These are phyloP conservation scores for Montipora cactus DNA, from an alignment of 64 coral and sea anemone genomes.

Conservation along the genomic window DNA sequence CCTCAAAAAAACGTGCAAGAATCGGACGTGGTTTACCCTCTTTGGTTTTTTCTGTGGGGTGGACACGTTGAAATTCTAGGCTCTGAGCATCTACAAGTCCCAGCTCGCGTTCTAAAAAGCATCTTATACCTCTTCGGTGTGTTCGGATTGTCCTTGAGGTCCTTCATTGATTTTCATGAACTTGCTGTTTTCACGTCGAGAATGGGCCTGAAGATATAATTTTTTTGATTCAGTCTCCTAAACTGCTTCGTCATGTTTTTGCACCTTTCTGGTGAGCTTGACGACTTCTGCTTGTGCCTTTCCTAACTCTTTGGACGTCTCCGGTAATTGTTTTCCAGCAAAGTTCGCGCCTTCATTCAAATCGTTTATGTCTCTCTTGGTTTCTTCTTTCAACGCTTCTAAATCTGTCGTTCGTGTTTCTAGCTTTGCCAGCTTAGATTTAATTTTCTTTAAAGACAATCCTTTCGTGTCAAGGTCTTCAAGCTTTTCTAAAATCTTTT, in stretches of 20 bases:
- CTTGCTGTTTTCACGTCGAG: conserved; percentile 23
- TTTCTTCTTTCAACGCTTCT: too few species aligned
- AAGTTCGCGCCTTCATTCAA: too few species aligned
- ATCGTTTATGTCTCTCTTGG: too few species aligned
- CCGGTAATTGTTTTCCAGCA: too few species aligned
- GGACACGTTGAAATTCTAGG: conserved; percentile 9
- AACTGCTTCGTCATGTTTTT: neutral
- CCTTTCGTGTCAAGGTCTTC: too few species aligned
- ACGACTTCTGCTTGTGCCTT: too few species aligned
- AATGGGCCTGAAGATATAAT: conserved; percentile 9
- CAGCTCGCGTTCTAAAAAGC: conserved; percentile 17
- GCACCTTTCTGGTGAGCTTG: neutral
- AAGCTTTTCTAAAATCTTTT: too few species aligned
- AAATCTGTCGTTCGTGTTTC: too few species aligned
- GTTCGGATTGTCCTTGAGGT: neutral
- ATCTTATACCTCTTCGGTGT: conserved; percentile 5
- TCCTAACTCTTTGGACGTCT: too few species aligned
- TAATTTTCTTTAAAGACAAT: too few species aligned
- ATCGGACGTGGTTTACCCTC: neutral
- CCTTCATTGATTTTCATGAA: conserved; percentile 29
- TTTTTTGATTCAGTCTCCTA: conserved; percentile 23
- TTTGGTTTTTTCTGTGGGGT: neutral
- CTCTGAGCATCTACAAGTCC: neutral
- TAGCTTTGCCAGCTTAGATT: too few species aligned
- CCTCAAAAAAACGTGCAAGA: conserved; percentile 9